A percentile compares a stretch with the other conserved stretches of the same genome.
Conservation (phyloP, 2,888 invertebrate genomes). For the Ormyrus nitidulus region DNA sequence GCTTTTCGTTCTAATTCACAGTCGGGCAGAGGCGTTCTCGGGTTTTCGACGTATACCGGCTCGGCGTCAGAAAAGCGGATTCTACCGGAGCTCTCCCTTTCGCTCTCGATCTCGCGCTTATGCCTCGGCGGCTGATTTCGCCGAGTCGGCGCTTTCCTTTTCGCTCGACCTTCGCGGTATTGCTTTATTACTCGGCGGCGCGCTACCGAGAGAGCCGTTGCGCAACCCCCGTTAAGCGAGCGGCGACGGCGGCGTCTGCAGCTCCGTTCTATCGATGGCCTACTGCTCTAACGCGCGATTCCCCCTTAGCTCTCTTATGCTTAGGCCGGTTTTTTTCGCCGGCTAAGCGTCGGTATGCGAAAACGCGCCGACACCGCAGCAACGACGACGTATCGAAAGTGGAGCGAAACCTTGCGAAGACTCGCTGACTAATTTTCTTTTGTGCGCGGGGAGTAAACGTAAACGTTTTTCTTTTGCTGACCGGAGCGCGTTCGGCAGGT, state of each 20-base stretch:
- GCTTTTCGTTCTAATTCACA: too few species aligned
- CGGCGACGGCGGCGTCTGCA: neutral
- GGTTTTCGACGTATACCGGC: conserved; percentile 23
- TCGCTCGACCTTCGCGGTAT: conserved; percentile 49
- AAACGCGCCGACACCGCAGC: neutral
- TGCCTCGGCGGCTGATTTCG: conserved; percentile 27
- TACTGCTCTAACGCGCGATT: neutral
- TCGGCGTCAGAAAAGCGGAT: neutral
- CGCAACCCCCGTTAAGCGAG: conserved; percentile 12
- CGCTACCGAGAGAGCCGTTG: conserved; percentile 1
- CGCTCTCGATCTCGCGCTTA: neutral
- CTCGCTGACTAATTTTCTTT: conserved; percentile 41
- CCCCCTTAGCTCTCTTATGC: neutral
- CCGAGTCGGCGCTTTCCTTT: conserved; percentile 49
- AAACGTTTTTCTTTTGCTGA: neutral
- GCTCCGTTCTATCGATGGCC: neutral
- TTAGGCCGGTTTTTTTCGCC: conserved; percentile 1
- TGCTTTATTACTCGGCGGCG: conserved; percentile 49
- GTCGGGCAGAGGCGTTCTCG: too few species aligned
- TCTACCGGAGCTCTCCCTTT: too few species aligned
- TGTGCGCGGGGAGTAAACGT: neutral
- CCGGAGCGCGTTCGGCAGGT: neutral
- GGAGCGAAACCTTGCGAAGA: conserved; percentile 35
- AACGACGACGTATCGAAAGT: conserved; percentile 15
- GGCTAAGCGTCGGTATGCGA: conserved; percentile 6